Evolutionary conservation across 2,113 vertebrate species (phyloP).

Genomic region (Montifringilla adamsi): DNA sequence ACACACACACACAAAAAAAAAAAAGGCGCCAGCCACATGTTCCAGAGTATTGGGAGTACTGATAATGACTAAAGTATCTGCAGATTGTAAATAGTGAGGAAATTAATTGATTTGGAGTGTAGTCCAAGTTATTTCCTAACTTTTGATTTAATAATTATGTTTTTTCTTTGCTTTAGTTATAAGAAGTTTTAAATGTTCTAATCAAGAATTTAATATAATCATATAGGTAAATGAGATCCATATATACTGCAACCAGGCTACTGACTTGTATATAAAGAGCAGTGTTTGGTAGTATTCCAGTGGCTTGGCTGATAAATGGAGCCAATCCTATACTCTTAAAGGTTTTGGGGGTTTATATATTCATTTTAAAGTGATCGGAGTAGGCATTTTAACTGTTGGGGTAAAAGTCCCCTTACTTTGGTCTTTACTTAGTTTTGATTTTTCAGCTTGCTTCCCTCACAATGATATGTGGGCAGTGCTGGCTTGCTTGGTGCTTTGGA

Average conservation of each 20-base stretch:
- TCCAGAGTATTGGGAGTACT: background rate
- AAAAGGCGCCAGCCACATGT: fast-evolving
- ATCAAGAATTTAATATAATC: background rate
- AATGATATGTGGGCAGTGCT: background rate
- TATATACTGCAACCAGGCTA: background rate
- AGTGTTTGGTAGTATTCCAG: background rate
- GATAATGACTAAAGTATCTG: background rate
- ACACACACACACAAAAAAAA: background rate
- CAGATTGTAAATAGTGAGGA: background rate
- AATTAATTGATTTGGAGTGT: background rate
- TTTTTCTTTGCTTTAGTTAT: background rate
- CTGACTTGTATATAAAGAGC: background rate
- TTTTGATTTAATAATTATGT: background rate
- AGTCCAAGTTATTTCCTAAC: background rate
- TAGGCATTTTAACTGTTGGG: background rate
- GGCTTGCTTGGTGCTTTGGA: background rate
- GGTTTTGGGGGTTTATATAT: background rate
- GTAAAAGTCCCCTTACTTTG: background rate
- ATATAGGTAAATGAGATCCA: background rate
- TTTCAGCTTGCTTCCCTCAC: background rate
- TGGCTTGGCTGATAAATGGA: background rate
- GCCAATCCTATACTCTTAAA: background rate
- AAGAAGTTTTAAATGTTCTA: background rate
- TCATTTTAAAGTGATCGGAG: background rate
- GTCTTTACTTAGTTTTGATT: background rate